Evolutionary conservation across 1,140 invertebrate genomes (phyloP).

Genomic region (Aphelenchoides avenae): DNA sequence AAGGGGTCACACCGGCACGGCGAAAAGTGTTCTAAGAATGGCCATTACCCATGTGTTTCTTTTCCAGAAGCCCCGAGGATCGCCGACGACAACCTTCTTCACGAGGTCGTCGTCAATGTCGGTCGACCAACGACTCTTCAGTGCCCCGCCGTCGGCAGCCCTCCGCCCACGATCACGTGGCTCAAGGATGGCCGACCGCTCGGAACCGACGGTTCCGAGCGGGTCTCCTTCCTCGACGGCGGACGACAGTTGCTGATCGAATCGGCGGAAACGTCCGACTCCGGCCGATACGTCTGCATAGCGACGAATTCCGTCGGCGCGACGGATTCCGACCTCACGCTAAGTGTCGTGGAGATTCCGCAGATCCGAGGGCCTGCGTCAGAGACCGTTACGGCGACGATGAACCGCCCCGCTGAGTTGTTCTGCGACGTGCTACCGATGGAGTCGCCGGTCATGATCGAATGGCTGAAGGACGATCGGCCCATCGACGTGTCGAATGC

Average conservation of each 20-base stretch:
- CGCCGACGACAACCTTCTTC: slow-evolving; percentile 38
- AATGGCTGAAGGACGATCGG: slow-evolving; percentile 42
- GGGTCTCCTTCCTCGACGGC: slow-evolving; percentile 27
- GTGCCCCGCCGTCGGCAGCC: slow-evolving; percentile 26
- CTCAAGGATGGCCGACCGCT: slow-evolving; percentile 24
- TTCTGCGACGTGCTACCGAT: slow-evolving; percentile 57
- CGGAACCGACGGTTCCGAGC: neutral
- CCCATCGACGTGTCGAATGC: slow-evolving; percentile 16
- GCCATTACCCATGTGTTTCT: too few relatives aligned
- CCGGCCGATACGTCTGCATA: slow-evolving; percentile 40
- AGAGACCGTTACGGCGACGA: slow-evolving; percentile 45
- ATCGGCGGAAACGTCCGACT: slow-evolving; percentile 36
- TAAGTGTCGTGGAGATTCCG: slow-evolving; percentile 42
- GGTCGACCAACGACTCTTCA: slow-evolving; percentile 24
- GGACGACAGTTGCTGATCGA: slow-evolving; percentile 55
- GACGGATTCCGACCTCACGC: slow-evolving; percentile 43
- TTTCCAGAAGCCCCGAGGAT: slow-evolving; percentile 44
- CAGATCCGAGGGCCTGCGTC: slow-evolving; percentile 11
- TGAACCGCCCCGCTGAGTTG: slow-evolving; percentile 49
- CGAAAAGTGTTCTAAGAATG: too few relatives aligned
- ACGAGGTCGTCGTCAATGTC: slow-evolving; percentile 32
- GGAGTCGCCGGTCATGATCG: slow-evolving; percentile 45
- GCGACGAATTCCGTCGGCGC: slow-evolving; percentile 49
- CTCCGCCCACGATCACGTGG: slow-evolving; percentile 27
- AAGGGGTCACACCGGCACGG: too few relatives aligned